Conservation (phyloP, 1,140 invertebrate genomes). For the Drosophila sp. region DNA sequence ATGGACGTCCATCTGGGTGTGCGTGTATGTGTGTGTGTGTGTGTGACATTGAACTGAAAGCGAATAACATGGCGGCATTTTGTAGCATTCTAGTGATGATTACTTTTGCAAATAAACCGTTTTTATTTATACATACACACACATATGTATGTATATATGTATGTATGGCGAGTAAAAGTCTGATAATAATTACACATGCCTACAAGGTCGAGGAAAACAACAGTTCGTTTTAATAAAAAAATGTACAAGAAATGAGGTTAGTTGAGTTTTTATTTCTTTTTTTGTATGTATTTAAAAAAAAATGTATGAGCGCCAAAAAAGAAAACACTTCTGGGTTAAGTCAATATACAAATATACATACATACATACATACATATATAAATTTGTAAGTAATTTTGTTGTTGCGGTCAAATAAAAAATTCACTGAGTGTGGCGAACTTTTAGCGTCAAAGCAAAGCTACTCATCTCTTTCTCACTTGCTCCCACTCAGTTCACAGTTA, state of each 20-base stretch:
- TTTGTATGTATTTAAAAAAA: too few relatives aligned
- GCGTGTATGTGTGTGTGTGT: constrained; percentile 1
- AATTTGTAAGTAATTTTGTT: constrained; percentile 2
- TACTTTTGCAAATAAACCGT: constrained; percentile 46
- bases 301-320: constrained; percentile 15
- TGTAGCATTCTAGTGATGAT: constrained; percentile 46
- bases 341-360: constrained; percentile 19
- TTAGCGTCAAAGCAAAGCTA: constrained; percentile 3
- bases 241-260: constrained; percentile 45
- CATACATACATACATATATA: too few relatives aligned
- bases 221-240: constrained; percentile 7
- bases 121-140: not conserved
- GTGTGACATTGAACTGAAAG: constrained; percentile 47
- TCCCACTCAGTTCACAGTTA: constrained; percentile 31
- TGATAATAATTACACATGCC: constrained; percentile 37
- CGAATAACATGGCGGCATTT: constrained; percentile 44
- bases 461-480: constrained; percentile 2
- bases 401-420: constrained; percentile 18
- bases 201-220: constrained; percentile 44
- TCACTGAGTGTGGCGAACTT: not conserved
- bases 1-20: not conserved
- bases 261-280: constrained; percentile 16
- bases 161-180: constrained; percentile 31
- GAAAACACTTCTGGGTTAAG: constrained; percentile 37
- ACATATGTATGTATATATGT: too few relatives aligned